phyloP scores from a whole-genome alignment of 2,113 vertebrate genomes.

The Haliaeetus leucogaster region DNA sequence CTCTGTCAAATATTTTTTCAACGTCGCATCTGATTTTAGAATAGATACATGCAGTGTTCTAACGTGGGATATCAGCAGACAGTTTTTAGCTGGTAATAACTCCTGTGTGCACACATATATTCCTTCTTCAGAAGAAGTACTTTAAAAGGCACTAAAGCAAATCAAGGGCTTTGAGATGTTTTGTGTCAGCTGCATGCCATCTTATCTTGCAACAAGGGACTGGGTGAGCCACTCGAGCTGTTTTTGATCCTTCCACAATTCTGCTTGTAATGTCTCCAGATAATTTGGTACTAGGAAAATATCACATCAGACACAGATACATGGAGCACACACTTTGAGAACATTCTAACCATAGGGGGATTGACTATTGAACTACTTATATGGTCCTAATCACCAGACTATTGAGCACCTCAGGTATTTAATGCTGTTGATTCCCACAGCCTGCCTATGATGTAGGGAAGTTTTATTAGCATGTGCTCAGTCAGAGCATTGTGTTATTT shows the following conservation, averaged over 20 bases:
- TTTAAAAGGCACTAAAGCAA: slow-evolving; percentile 47
- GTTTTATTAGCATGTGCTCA: neutral
- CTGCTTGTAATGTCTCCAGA: slow-evolving; percentile 36
- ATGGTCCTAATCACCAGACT: neutral
- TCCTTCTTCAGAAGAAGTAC: slow-evolving; percentile 33
- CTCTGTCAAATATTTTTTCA: slow-evolving; percentile 43
- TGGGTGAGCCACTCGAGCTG: slow-evolving; percentile 18
- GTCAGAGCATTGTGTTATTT: neutral
- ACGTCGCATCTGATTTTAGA: neutral
- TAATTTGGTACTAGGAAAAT: slow-evolving; percentile 39
- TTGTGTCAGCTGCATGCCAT: slow-evolving; percentile 51
- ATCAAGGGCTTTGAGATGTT: slow-evolving; percentile 50
- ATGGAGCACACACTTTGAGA: neutral
- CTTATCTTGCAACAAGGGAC: slow-evolving; percentile 48
- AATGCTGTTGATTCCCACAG: slow-evolving; percentile 21
- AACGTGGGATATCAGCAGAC: neutral
- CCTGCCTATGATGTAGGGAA: neutral
- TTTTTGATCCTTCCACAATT: slow-evolving; percentile 52
- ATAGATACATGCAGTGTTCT: neutral
- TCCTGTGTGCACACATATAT: slow-evolving; percentile 2
- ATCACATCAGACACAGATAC: slow-evolving; percentile 12
- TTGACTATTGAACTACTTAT: neutral
- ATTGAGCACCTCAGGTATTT: neutral
- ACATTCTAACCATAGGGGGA: neutral
- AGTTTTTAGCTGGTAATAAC: slow-evolving; percentile 32